Evolutionary conservation across 2,797 vertebrate species (phyloP).

Genomic region (Phataginus tetradactyla): DNA sequence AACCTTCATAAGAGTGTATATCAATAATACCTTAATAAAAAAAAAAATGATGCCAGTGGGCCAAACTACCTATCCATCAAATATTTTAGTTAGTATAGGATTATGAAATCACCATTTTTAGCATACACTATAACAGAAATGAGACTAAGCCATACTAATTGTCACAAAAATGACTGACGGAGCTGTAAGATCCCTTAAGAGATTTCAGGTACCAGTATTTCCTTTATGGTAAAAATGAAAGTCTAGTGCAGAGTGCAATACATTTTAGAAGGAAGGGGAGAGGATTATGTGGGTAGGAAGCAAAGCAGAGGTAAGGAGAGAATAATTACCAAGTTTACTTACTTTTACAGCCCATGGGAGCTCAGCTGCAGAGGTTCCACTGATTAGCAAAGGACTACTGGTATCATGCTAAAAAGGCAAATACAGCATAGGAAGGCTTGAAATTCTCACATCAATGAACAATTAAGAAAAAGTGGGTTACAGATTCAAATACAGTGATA

Average conservation of each 20-base stretch:
- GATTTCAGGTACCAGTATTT: neutral
- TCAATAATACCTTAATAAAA: neutral
- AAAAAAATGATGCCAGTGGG: conserved; percentile 11
- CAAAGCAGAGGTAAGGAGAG: neutral
- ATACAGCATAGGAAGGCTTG: neutral
- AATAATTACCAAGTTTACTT: conserved; percentile 68
- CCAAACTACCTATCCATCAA: neutral
- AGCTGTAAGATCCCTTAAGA: neutral
- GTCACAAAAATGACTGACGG: conserved; percentile 34
- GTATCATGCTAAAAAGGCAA: conserved; percentile 91
- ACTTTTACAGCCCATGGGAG: conserved; percentile 97
- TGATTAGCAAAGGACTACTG: conserved; percentile 91
- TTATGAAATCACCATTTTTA: conserved; percentile 40
- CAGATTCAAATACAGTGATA: conserved; percentile 37
- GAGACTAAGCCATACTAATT: neutral
- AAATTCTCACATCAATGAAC: neutral
- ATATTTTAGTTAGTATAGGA: conserved; percentile 6
- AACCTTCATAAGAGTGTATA: too few relatives aligned
- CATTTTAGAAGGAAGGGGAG: neutral
- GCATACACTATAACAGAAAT: neutral
- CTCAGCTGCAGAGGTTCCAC: conserved; percentile 88
- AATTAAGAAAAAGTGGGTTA: conserved; percentile 28
- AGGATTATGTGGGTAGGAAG: neutral
- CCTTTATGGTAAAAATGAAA: neutral
- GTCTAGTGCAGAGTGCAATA: neutral